Evolutionary conservation across 2,113 vertebrate genomes (phyloP).

Genomic region (Leptobrachium leishanense): DNA sequence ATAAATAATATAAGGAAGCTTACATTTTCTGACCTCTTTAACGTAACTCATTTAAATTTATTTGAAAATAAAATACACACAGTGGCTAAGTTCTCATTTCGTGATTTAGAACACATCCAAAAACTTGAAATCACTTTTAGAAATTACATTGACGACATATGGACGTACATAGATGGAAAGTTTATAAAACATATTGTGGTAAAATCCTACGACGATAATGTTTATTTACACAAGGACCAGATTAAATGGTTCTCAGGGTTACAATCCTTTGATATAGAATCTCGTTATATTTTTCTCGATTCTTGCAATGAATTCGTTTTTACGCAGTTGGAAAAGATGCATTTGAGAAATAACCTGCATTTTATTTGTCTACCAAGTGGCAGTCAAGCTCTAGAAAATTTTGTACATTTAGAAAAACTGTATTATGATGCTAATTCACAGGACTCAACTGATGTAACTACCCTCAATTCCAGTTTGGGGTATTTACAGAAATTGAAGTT

Average conservation of each 20-base stretch:
- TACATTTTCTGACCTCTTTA: slow-evolving; percentile 12
- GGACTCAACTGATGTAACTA: background rate
- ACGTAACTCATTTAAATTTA: slow-evolving; percentile 12
- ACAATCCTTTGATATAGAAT: slow-evolving; percentile 1
- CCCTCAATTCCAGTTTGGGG: background rate
- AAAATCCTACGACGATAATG: background rate
- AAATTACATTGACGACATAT: background rate
- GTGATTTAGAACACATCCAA: background rate
- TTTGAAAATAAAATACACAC: slow-evolving; percentile 6
- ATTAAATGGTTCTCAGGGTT: background rate
- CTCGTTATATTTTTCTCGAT: background rate
- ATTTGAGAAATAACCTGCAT: background rate
- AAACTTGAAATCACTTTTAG: slow-evolving; percentile 5
- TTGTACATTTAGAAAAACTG: slow-evolving; percentile 15
- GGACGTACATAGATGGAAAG: background rate
- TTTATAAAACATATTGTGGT: background rate
- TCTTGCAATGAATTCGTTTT: background rate
- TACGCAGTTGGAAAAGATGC: background rate
- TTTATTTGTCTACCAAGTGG: background rate
- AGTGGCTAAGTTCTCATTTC: background rate
- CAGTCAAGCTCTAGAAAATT: background rate
- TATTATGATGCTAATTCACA: background rate
- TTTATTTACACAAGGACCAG: background rate
- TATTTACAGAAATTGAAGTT: slow-evolving; percentile 5
- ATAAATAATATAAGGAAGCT: background rate